A percentile compares a stretch with the other conserved stretches of the same genome.
Evolutionary conservation across 1,140 invertebrate species (phyloP).

Genomic region (Hyposmocoma kahamanoa): DNA sequence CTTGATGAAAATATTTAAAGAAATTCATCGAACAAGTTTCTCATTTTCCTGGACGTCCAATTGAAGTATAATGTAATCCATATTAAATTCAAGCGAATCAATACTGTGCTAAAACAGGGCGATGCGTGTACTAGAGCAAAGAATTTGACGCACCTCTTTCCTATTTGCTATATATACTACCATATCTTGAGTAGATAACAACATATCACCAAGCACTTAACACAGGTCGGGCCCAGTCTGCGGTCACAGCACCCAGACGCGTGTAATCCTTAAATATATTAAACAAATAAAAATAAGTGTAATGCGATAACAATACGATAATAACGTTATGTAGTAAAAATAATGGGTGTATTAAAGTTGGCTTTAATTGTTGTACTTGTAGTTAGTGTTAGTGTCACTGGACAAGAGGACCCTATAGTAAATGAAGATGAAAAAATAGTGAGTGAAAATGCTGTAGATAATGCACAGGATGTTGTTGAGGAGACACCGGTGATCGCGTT

Average conservation of each 20-base stretch:
- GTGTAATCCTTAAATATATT: constrained; percentile 33
- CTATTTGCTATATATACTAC: constrained; percentile 70
- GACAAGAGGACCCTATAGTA: constrained; percentile 38
- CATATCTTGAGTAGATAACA: constrained; percentile 57
- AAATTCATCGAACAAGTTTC: too few relatives aligned
- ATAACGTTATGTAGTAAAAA: too few relatives aligned
- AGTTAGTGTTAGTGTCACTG: constrained; percentile 48
- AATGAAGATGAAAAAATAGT: constrained; percentile 38
- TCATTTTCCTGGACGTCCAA: too few relatives aligned
- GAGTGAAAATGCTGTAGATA: too few relatives aligned
- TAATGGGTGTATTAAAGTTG: constrained; percentile 59
- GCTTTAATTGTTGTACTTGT: constrained; percentile 43
- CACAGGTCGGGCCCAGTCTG: constrained; percentile 46
- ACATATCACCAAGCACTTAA: constrained; percentile 59
- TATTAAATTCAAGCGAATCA: too few relatives aligned
- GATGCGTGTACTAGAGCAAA: constrained; percentile 55
- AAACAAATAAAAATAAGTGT: constrained; percentile 14
- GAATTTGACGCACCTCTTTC: constrained; percentile 70
- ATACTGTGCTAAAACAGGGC: constrained; percentile 29
- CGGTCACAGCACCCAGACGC: constrained; percentile 47
- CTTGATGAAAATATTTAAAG: too few relatives aligned
- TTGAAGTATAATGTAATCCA: too few relatives aligned
- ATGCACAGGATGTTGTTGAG: too few relatives aligned
- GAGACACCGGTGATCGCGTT: too few relatives aligned
- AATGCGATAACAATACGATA: constrained; percentile 22